Conservation (phyloP, 2,797 vertebrate species). For the Neostethus bicornis region DNA sequence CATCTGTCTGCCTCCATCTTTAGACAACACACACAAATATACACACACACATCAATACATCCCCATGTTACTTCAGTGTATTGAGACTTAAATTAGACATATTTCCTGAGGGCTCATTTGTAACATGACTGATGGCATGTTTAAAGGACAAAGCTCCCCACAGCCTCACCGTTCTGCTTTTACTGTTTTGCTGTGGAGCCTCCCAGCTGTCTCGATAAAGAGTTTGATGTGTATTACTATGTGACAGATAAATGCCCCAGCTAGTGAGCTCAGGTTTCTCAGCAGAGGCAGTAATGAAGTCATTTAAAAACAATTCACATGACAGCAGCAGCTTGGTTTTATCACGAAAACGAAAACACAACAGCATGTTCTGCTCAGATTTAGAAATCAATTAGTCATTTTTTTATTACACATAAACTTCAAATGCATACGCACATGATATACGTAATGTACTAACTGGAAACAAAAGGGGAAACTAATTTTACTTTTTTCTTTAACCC, state of each 20-base stretch:
- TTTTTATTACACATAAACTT: conserved; percentile 17
- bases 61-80: conserved; percentile 29
- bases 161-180: conserved; percentile 22
- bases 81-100: conserved; percentile 49
- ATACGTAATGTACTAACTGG: conserved; percentile 28
- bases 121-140: conserved; percentile 42
- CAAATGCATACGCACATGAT: conserved; percentile 8
- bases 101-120: conserved; percentile 54
- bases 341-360: conserved; percentile 1
- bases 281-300: not conserved
- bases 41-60: conserved; percentile 27
- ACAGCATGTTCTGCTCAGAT: not conserved
- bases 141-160: conserved; percentile 51
- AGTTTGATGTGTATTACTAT: not conserved
- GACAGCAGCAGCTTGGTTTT: conserved; percentile 4
- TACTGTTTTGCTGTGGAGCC: not conserved
- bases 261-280: not conserved
- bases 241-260: not conserved
- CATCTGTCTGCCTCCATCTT: conserved; percentile 63
- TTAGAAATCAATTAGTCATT: conserved; percentile 30
- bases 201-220: not conserved
- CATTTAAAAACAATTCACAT: conserved; percentile 6
- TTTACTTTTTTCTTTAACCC: conserved; percentile 63
- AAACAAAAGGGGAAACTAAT: conserved; percentile 20
- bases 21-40: conserved; percentile 26